A percentile compares a stretch with the other conserved stretches of the same genome.
These are phyloP conservation scores for Morphnarchus princeps DNA, from an alignment of 2,113 vertebrate species.

Conservation along the genomic window DNA sequence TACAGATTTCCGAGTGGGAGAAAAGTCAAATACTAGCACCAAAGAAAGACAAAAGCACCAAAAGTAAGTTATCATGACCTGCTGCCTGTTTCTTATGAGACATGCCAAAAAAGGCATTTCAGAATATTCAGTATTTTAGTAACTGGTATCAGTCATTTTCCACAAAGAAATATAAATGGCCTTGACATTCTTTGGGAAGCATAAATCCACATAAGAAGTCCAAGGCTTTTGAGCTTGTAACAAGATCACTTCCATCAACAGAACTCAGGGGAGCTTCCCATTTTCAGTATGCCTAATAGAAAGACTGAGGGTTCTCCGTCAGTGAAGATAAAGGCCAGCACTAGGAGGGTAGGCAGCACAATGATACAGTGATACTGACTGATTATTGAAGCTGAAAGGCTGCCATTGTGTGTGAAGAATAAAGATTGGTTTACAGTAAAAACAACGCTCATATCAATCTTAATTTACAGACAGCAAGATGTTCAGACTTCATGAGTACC, in stretches of 20 bases:
- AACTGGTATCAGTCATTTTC: neutral
- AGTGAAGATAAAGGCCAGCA: neutral
- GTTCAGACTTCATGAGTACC: neutral
- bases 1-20: neutral
- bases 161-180: neutral
- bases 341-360: neutral
- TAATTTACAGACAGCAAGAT: neutral
- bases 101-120: neutral
- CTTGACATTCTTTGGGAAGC: neutral
- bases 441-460: neutral
- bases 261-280: neutral
- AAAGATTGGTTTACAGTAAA: neutral
- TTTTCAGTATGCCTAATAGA: neutral
- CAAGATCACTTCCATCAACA: neutral
- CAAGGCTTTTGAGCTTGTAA: neutral
- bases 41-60: neutral
- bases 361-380: neutral
- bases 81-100: neutral
- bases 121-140: neutral
- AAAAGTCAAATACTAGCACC: neutral
- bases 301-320: neutral
- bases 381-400: neutral
- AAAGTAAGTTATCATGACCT: neutral
- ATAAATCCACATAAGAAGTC: neutral
- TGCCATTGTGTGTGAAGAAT: neutral